These are phyloP conservation scores for Nemapogon koenigi DNA, from an alignment of 2,888 invertebrate species.

Conservation along the genomic window DNA sequence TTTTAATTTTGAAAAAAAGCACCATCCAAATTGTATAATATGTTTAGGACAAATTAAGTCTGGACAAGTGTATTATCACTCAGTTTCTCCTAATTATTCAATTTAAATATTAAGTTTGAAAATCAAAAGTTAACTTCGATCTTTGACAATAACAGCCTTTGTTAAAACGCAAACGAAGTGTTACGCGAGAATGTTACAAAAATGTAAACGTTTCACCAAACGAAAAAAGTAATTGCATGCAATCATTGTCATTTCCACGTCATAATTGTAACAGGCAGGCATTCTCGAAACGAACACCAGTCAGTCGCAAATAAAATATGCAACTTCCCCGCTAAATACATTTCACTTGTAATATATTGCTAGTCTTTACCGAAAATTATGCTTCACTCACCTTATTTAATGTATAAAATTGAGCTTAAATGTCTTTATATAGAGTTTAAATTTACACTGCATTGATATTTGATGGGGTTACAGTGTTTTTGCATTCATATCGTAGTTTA, in stretches of 20 bases:
- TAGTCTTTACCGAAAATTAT: conserved; percentile 10
- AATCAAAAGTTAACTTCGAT: too few species aligned
- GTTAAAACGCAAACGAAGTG: too few species aligned
- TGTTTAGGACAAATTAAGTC: too few species aligned
- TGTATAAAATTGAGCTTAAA: conserved; percentile 22
- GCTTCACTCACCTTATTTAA: conserved; percentile 4
- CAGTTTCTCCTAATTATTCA: too few species aligned
- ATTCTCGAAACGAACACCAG: conserved; percentile 4
- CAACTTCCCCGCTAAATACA: conserved; percentile 9
- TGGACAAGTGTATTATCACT: too few species aligned
- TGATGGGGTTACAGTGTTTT: conserved; percentile 34
- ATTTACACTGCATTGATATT: not conserved
- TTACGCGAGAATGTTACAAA: too few species aligned
- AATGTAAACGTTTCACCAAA: not conserved
- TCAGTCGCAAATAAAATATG: conserved; percentile 8
- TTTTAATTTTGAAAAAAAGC: too few species aligned
- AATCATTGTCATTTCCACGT: conserved; percentile 10
- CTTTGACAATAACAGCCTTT: too few species aligned
- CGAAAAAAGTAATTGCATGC: conserved; percentile 5
- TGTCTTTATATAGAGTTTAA: conserved; percentile 18
- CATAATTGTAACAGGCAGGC: conserved; percentile 7
- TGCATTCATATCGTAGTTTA: conserved; percentile 51
- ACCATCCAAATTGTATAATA: too few species aligned
- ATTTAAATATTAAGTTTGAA: too few species aligned
- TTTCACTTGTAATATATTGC: conserved; percentile 10